phyloP scores from a whole-genome alignment of 2,113 vertebrate genomes.

The Hymenochirus boettgeri region DNA sequence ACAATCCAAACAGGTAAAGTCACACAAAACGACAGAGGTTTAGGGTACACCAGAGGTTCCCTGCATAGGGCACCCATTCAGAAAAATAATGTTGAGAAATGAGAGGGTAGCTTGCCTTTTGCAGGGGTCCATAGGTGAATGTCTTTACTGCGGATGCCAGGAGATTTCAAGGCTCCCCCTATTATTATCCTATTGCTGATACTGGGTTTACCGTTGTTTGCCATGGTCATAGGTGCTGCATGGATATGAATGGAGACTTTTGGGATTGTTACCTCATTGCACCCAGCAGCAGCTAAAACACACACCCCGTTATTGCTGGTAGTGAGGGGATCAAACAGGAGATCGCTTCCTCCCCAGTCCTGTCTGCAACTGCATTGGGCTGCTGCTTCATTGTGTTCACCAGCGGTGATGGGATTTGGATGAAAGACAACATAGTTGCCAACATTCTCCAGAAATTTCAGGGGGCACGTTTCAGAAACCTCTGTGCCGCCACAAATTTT shows the following conservation, averaged over 20 bases:
- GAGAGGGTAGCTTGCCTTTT: conserved; percentile 88
- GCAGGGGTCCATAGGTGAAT: conserved; percentile 80
- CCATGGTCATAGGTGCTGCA: conserved; percentile 49
- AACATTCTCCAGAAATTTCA: too few relatives aligned
- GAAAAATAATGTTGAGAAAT: conserved; percentile 91
- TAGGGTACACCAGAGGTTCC: conserved; percentile 53
- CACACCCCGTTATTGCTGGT: conserved; percentile 43
- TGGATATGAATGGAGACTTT: conserved; percentile 30
- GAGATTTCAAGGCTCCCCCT: conserved; percentile 62
- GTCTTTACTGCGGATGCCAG: conserved; percentile 49
- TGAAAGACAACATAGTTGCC: too few relatives aligned
- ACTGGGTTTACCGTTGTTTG: conserved; percentile 18
- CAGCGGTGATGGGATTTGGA: too few relatives aligned
- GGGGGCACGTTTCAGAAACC: too few relatives aligned
- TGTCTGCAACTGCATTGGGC: conserved; percentile 23
- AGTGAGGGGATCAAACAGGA: conserved; percentile 35
- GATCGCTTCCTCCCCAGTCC: conserved; percentile 24
- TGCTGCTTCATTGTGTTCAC: conserved; percentile 21
- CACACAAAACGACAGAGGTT: too few relatives aligned
- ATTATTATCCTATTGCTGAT: conserved; percentile 59
- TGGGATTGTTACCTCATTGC: neutral
- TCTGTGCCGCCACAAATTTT: too few relatives aligned
- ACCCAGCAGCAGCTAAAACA: conserved; percentile 5
- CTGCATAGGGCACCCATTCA: conserved; percentile 71
- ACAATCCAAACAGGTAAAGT: too few relatives aligned